Conservation (phyloP, 2,113 vertebrate species). For the Petaurus breviceps region DNA sequence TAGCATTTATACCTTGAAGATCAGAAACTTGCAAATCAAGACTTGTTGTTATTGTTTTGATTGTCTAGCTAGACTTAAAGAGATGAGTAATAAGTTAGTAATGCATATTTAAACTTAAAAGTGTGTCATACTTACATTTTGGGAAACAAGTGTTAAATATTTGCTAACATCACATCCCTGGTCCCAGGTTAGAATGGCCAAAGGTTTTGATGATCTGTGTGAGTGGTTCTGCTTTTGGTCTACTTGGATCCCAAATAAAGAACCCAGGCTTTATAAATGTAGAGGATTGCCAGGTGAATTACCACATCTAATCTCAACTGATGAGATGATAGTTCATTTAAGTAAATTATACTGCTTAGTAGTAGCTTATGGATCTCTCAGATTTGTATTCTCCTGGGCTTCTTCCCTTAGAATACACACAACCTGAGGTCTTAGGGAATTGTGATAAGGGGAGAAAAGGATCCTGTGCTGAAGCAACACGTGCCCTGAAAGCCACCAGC, state of each 20-base stretch:
- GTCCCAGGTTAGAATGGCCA: neutral
- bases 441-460: neutral
- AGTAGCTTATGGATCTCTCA: neutral
- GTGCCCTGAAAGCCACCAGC: too few species aligned
- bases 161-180: neutral
- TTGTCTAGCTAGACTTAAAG: too few species aligned
- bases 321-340: neutral
- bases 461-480: too few species aligned
- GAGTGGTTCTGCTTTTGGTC: neutral
- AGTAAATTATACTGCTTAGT: neutral
- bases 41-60: too few species aligned
- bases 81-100: too few species aligned
- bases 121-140: neutral
- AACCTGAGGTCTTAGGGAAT: neutral
- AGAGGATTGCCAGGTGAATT: neutral
- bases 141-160: neutral
- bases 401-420: neutral
- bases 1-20: too few species aligned
- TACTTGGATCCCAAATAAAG: neutral
- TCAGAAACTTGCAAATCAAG: too few species aligned
- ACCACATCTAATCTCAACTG: neutral
- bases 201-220: neutral
- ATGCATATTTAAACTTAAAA: too few species aligned
- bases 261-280: neutral
- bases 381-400: neutral